Evolutionary conservation across 2,113 vertebrate species (phyloP).

Genomic region (Lontra canadensis): DNA sequence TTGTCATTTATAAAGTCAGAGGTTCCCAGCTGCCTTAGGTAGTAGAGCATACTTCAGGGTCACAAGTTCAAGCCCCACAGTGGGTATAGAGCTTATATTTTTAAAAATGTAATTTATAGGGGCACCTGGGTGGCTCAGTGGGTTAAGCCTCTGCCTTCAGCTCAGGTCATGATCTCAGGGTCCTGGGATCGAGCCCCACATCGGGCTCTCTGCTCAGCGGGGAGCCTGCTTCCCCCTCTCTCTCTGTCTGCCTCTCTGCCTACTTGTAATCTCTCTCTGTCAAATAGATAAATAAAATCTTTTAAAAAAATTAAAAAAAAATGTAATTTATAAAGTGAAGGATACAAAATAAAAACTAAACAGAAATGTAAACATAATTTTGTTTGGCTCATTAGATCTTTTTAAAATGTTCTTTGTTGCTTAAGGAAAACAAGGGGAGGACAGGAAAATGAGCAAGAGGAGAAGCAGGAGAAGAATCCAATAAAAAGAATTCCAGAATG

Average conservation of each 20-base stretch:
- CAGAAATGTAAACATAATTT: neutral
- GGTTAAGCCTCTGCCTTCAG: no score
- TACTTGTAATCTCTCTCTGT: no score
- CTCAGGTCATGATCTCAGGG: no score
- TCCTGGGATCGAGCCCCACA: no score
- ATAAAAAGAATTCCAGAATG: neutral
- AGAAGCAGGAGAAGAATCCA: neutral
- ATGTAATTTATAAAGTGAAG: neutral
- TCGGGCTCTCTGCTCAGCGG: no score
- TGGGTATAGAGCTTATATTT: neutral
- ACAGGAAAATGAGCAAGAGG: neutral
- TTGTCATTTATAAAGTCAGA: neutral
- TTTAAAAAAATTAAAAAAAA: no score
- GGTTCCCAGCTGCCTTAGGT: neutral
- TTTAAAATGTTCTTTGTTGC: neutral
- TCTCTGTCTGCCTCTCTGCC: no score
- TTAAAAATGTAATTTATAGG: neutral
- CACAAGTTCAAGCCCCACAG: neutral
- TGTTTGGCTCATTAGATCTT: neutral
- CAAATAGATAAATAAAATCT: no score
- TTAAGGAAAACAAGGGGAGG: neutral
- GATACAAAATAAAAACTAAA: neutral
- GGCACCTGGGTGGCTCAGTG: no score
- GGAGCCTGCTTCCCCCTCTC: no score
- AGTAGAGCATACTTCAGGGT: neutral